phyloP scores from a whole-genome alignment of 1,140 invertebrate genomes.

The Geopemphigus sp. region DNA sequence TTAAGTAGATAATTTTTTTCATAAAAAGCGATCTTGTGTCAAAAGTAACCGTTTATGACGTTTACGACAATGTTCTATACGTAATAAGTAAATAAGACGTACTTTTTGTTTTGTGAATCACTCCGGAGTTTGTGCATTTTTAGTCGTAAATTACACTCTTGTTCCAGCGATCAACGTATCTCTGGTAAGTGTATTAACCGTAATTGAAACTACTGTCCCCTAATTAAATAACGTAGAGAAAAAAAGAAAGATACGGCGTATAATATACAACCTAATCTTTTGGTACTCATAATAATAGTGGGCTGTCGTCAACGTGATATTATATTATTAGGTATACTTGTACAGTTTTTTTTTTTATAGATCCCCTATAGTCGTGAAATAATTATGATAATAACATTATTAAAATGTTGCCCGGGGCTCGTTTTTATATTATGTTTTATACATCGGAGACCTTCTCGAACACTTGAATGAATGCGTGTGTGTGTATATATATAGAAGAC shows the following conservation, averaged over 20 bases:
- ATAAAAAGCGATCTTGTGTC: no score
- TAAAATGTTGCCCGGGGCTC: constrained; percentile 17
- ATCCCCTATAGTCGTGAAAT: constrained; percentile 9
- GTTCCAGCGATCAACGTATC: not conserved
- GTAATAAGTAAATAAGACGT: no score
- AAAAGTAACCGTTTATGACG: no score
- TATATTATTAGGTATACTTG: not conserved
- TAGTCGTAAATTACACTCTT: not conserved
- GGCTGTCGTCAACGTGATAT: constrained; percentile 10
- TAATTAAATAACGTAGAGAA: constrained; percentile 11
- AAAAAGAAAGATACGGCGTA: not conserved
- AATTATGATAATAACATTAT: constrained; percentile 38
- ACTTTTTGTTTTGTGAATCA: no score
- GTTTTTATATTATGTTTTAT: not conserved
- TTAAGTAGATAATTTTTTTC: no score
- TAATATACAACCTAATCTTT: not conserved
- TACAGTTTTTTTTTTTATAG: not conserved
- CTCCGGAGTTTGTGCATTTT: no score
- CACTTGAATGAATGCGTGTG: constrained; percentile 19
- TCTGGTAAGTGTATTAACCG: not conserved
- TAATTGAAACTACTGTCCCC: constrained; percentile 27
- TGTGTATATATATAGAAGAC: not conserved
- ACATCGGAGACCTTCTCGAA: constrained; percentile 1
- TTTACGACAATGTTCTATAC: no score
- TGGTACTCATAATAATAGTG: not conserved